Conservation (phyloP, 2,797 vertebrate species). For the Ciconia nigra region DNA sequence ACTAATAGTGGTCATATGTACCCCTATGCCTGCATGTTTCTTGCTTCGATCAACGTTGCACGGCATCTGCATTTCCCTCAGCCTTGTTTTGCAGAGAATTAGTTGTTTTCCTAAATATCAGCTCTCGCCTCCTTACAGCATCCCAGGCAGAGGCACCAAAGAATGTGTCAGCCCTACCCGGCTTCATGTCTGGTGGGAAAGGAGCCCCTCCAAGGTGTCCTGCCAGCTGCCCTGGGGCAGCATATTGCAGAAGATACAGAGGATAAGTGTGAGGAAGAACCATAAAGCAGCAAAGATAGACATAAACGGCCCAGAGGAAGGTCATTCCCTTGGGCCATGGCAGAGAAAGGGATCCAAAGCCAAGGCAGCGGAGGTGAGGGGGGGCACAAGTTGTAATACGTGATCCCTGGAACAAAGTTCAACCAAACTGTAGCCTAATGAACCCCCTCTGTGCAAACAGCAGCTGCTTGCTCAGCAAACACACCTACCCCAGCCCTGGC, state of each 20-base stretch:
- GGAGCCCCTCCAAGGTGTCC: not conserved
- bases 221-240: not conserved
- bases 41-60: accelerated
- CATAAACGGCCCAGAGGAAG: not conserved
- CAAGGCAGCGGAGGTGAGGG: not conserved
- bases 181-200: not conserved
- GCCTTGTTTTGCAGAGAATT: not conserved
- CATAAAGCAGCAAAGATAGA: not conserved
- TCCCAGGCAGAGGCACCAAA: not conserved
- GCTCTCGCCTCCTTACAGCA: not conserved
- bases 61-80: not conserved
- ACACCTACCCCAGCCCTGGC: not conserved
- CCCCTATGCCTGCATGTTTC: not conserved
- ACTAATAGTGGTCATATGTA: not conserved
- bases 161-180: not conserved
- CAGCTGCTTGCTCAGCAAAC: conserved; percentile 55
- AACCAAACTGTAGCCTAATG: not conserved
- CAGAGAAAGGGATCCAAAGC: not conserved
- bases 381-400: not conserved
- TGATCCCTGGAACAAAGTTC: conserved; percentile 40
- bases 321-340: not conserved
- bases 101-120: not conserved
- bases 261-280: not conserved
- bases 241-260: not conserved
- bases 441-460: conserved; percentile 34